These are phyloP conservation scores for Mesoligia furuncula DNA, from an alignment of 2,888 invertebrate species.

Conservation along the genomic window DNA sequence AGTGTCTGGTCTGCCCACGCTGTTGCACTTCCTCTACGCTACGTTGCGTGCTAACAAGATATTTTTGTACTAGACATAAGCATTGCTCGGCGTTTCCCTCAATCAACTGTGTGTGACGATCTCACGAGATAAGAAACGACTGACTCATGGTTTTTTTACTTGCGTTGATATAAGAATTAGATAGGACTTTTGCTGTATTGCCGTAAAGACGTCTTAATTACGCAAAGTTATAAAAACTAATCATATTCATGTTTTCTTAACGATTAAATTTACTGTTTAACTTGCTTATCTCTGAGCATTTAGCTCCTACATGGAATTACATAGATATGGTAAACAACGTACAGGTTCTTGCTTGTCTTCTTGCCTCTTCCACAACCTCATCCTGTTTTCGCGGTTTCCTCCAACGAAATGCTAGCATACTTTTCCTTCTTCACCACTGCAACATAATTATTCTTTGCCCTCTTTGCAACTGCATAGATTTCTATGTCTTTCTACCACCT, in stretches of 20 bases:
- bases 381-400: not conserved
- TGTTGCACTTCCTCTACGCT: slow-evolving; percentile 9
- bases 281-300: not conserved
- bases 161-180: not conserved
- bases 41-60: slow-evolving; percentile 28
- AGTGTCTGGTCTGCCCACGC: slow-evolving; percentile 12
- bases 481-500: not conserved
- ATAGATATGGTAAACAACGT: not conserved
- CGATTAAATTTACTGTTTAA: not conserved
- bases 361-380: not conserved
- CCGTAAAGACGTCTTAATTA: not conserved
- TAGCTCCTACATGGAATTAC: not conserved
- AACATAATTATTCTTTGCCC: not conserved
- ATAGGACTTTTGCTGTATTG: not conserved
- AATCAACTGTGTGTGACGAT: slow-evolving; percentile 31
- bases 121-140: not conserved
- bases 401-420: no score
- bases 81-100: slow-evolving; percentile 17
- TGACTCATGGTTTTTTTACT: slow-evolving; percentile 18
- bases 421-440: not conserved
- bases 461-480: not conserved
- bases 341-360: not conserved
- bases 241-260: not conserved
- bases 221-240: not conserved
- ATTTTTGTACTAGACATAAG: slow-evolving; percentile 23